Evolutionary conservation across 2,888 invertebrate genomes (phyloP), one percentile per base, ranked within the genome.

Genomic region (Liopterus haemorrhoidalis): DNA sequence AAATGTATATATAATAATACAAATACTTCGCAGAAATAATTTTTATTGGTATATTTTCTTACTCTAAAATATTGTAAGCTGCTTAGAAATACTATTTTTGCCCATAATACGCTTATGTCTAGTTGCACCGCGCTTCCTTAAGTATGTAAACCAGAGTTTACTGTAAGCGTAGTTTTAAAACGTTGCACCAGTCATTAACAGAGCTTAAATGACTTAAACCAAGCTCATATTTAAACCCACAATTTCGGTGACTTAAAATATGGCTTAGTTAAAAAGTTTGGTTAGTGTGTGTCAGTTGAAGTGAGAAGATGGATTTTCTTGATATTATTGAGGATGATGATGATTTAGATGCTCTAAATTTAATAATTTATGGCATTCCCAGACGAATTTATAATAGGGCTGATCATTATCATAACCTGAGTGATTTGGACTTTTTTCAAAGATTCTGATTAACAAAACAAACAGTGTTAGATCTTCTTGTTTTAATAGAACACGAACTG

Each of bases 261-360:
- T 15, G 9, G 38, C 3, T 38, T 38, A 38, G 6, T 25, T 38
- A 38, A 22, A 15, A 14, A 14, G 14, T 25, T 5, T 16, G 27
- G 27, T 24, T 38, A 27, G 15, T 4, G 12, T 6, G 4, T 16
- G 5, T 19, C 31, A 31, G 16, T 31, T 31, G 15, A 3, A 31
- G 4, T 14, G 15, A 15, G 15, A 15, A 15, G n/a, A 38, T 25
- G 25, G 27, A 38, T 24, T 38, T 25, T 25, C 8, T 12, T 9
- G 38, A 38, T 14, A 38, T 38, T 16, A 15, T 38, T 2, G 38
- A 38, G 9, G 38, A 38, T 16, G 25, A 38, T 16, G 38, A 38
- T 38, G 19, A 38, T 38, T 38, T 38, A 15, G 38, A 38, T 15
- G 25, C 27, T 38, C 27, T 38, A n/a, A 27, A 38, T 25, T 25